These are phyloP conservation scores for Spodoptera litura DNA, from an alignment of 1,140 invertebrate genomes.

Conservation along the genomic window DNA sequence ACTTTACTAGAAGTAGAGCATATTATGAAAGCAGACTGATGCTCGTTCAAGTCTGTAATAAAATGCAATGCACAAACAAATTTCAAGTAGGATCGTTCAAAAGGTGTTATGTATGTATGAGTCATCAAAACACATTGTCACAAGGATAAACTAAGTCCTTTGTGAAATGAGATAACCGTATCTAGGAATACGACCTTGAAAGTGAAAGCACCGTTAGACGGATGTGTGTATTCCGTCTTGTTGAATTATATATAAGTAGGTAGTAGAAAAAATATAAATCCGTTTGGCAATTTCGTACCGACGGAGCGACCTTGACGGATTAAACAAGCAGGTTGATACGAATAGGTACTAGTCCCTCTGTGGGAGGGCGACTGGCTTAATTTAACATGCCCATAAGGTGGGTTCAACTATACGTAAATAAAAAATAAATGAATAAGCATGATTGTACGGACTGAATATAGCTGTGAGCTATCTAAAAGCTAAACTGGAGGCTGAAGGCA, in stretches of 20 bases:
- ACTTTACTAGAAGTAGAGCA: too few relatives aligned
- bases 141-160: neutral
- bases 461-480: neutral
- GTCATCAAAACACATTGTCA: neutral
- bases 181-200: neutral
- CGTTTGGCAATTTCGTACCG: too few relatives aligned
- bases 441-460: neutral
- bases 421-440: neutral
- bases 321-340: constrained; percentile 8
- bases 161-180: neutral
- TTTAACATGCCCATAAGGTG: constrained; percentile 32
- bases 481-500: neutral
- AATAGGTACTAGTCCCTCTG: constrained; percentile 8
- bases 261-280: too few relatives aligned
- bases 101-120: neutral
- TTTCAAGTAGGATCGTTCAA: too few relatives aligned
- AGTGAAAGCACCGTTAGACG: constrained; percentile 33
- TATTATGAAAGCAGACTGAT: too few relatives aligned
- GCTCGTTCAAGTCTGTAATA: too few relatives aligned
- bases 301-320: constrained; percentile 8
- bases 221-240: neutral
- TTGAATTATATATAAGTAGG: too few relatives aligned
- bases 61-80: too few relatives aligned
- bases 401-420: neutral
- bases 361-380: constrained; percentile 24